A percentile compares a stretch with the other conserved stretches of the same genome.
Evolutionary conservation across 1,140 invertebrate species (phyloP).

Genomic region (Lerema accius): DNA sequence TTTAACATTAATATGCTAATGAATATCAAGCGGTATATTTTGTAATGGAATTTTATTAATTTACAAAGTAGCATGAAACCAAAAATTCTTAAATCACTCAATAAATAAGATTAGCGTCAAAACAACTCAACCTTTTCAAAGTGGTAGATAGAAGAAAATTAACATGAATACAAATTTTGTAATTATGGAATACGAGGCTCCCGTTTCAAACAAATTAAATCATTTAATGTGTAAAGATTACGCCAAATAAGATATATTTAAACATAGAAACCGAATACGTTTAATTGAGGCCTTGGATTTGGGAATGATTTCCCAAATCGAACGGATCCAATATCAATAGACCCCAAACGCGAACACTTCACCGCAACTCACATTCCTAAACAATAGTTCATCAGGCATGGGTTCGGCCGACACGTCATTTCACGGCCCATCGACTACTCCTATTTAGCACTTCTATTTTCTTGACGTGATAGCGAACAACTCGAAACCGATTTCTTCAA

Average conservation of each 20-base stretch:
- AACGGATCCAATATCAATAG: slow-evolving; percentile 45
- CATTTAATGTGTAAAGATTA: neutral
- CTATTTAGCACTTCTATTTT: slow-evolving; percentile 73
- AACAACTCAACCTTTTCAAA: slow-evolving; percentile 32
- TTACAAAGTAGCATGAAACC: slow-evolving; percentile 10
- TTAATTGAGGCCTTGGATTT: slow-evolving; percentile 44
- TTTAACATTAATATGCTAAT: slow-evolving; percentile 23
- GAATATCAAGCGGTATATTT: slow-evolving; percentile 17
- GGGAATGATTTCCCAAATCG: slow-evolving; percentile 39
- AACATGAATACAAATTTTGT: slow-evolving; percentile 26
- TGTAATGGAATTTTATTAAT: slow-evolving; percentile 22
- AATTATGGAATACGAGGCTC: slow-evolving; percentile 8
- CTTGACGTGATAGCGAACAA: slow-evolving; percentile 50
- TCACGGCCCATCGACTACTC: slow-evolving; percentile 66
- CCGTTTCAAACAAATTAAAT: slow-evolving; percentile 12
- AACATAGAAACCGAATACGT: slow-evolving; percentile 36
- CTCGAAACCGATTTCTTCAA: slow-evolving; percentile 44
- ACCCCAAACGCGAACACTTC: slow-evolving; percentile 13
- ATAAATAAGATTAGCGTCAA: slow-evolving; percentile 30
- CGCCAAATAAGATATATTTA: slow-evolving; percentile 8
- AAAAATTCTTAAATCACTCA: slow-evolving; percentile 15
- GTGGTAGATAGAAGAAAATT: slow-evolving; percentile 25
- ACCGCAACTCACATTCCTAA: slow-evolving; percentile 51
- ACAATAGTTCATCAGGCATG: slow-evolving; percentile 73
- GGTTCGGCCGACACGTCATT: slow-evolving; percentile 66